A percentile compares a stretch with the other conserved stretches of the same genome.
phyloP scores from a whole-genome alignment of 2,888 invertebrate species.

The Cheilosia soror region DNA sequence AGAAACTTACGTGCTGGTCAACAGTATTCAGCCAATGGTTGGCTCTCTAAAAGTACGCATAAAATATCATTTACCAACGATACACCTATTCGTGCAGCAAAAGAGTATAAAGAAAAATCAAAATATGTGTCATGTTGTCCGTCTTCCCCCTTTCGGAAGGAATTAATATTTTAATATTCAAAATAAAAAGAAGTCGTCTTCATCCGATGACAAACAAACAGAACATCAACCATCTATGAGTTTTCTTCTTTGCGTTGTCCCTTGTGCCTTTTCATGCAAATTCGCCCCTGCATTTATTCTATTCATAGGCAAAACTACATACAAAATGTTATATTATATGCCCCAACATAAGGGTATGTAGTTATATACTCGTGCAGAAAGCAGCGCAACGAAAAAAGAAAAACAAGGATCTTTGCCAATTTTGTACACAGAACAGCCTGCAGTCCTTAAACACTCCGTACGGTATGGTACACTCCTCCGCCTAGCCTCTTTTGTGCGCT shows the following conservation, averaged over 20 bases:
- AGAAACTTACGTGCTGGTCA: background rate
- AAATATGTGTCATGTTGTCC: slow-evolving; percentile 55
- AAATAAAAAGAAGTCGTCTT: slow-evolving; percentile 33
- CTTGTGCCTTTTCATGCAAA: slow-evolving; percentile 57
- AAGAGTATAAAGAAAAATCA: background rate
- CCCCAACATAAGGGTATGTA: slow-evolving; percentile 42
- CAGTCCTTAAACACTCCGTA: slow-evolving; percentile 66
- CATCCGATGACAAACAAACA: slow-evolving; percentile 27
- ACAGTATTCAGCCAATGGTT: background rate
- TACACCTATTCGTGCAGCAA: slow-evolving; percentile 9
- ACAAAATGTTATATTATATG: slow-evolving; percentile 13
- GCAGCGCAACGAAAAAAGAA: slow-evolving; percentile 3
- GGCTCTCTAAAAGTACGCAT: background rate
- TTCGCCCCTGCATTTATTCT: slow-evolving; percentile 57
- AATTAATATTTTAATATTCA: slow-evolving; percentile 69
- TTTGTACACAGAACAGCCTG: slow-evolving; percentile 64
- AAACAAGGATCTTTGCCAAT: slow-evolving; percentile 54
- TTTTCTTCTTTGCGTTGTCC: slow-evolving; percentile 45
- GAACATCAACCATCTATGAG: slow-evolving; percentile 19
- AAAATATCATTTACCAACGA: slow-evolving; percentile 39
- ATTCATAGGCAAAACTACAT: slow-evolving; percentile 55
- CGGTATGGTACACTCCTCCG: slow-evolving; percentile 28
- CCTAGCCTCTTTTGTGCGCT: slow-evolving; percentile 39
- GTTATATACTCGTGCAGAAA: background rate
- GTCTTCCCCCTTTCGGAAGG: slow-evolving; percentile 8